phyloP scores from a whole-genome alignment of 2,113 vertebrate species.

The Ahaetulla prasina region DNA sequence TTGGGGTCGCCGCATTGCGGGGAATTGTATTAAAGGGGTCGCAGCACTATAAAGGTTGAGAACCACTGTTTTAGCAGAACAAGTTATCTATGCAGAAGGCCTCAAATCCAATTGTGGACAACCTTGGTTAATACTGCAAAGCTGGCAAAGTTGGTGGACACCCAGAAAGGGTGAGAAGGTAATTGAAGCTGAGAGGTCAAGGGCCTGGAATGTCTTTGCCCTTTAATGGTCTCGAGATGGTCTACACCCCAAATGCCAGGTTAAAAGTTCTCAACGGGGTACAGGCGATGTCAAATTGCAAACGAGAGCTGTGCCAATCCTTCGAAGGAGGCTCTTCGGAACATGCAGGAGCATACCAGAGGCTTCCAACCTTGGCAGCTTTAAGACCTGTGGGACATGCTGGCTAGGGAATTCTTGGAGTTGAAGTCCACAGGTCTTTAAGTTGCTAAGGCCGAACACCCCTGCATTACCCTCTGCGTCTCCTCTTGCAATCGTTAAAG shows the following conservation, averaged over 20 bases:
- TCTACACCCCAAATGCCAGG: background rate
- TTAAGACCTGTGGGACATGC: background rate
- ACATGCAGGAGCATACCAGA: background rate
- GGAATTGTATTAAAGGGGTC: no score
- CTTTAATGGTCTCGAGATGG: background rate
- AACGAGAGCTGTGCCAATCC: background rate
- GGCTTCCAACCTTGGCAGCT: background rate
- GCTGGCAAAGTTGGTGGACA: background rate
- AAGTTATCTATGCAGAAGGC: background rate
- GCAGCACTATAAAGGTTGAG: no score
- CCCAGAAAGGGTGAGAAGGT: background rate
- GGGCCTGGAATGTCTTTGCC: background rate
- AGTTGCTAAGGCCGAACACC: background rate
- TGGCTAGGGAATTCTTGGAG: background rate
- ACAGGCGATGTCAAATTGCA: slow-evolving; percentile 20
- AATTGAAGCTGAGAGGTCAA: background rate
- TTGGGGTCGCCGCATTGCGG: no score
- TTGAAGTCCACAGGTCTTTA: background rate
- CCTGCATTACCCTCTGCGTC: background rate
- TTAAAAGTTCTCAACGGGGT: slow-evolving; percentile 17
- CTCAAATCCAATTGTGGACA: background rate
- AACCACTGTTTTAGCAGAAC: no score
- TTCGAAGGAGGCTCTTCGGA: background rate
- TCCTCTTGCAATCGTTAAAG: background rate
- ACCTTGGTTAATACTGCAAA: no score